Conservation (phyloP, 2,797 vertebrate species). For the Coregonus sp. region DNA sequence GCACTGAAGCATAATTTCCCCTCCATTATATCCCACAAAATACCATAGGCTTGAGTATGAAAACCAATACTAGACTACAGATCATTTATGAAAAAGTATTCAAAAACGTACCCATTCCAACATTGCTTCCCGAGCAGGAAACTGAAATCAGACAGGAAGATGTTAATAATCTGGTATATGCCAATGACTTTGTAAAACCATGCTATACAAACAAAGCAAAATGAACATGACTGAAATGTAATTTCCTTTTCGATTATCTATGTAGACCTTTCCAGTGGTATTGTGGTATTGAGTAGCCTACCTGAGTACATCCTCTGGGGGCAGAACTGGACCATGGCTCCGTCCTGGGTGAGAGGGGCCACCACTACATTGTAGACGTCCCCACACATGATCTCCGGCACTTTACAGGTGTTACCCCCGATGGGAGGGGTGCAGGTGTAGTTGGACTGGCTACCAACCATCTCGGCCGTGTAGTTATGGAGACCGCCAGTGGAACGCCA, state of each 20-base stretch:
- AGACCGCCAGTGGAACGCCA: conserved; percentile 74
- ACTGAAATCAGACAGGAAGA: conserved; percentile 74
- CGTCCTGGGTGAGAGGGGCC: conserved; percentile 76
- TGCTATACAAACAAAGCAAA: too few species aligned
- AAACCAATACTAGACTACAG: not conserved
- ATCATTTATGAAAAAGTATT: conserved; percentile 18
- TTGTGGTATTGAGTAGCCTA: conserved; percentile 49
- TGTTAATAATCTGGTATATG: too few species aligned
- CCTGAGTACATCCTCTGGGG: conserved; percentile 87
- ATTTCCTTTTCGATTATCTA: not conserved
- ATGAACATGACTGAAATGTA: too few species aligned
- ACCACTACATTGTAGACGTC: conserved; percentile 82
- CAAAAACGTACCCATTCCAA: conserved; percentile 83
- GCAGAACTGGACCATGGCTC: conserved; percentile 80
- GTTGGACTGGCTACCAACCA: conserved; percentile 75
- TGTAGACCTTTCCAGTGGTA: not conserved
- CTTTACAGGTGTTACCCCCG: conserved; percentile 79
- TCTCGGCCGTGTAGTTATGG: conserved; percentile 71
- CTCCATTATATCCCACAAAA: not conserved
- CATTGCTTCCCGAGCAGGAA: conserved; percentile 80
- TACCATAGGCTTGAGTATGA: not conserved
- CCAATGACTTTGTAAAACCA: too few species aligned
- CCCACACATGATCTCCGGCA: conserved; percentile 79
- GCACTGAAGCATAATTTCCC: too few species aligned
- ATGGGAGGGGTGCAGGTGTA: conserved; percentile 77